A percentile compares a stretch with the other conserved stretches of the same genome.
Conservation (phyloP, 2,797 vertebrate genomes). For the Etheostoma perlongum region DNA sequence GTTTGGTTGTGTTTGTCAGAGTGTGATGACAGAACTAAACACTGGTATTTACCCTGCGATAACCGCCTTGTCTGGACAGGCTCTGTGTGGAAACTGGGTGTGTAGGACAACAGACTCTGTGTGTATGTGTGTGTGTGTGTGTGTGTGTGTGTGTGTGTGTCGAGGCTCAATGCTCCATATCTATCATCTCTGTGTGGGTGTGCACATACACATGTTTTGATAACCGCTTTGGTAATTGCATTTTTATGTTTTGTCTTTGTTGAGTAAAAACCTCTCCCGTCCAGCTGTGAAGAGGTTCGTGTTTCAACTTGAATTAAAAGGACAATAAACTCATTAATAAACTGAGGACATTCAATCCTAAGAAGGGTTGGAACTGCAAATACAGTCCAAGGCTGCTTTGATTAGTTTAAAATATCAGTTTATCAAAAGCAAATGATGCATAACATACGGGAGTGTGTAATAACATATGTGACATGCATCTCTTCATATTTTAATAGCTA, state of each 20-base stretch:
- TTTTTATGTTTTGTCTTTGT: conserved; percentile 30
- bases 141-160: conserved; percentile 6
- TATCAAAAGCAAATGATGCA: not conserved
- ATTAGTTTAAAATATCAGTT: not conserved
- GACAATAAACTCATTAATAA: conserved; percentile 4
- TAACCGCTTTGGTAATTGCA: conserved; percentile 38
- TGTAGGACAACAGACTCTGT: conserved; percentile 32
- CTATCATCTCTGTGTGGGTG: conserved; percentile 40
- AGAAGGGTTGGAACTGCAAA: not conserved
- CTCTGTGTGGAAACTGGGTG: conserved; percentile 54
- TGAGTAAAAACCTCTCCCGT: conserved; percentile 11
- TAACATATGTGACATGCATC: not conserved
- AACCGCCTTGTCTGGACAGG: conserved; percentile 72
- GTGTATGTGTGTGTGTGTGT: conserved; percentile 18
- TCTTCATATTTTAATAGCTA: not conserved
- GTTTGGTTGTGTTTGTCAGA: conserved; percentile 79
- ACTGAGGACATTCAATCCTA: not conserved
- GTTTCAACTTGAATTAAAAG: conserved; percentile 22
- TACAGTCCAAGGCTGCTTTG: not conserved
- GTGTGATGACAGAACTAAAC: conserved; percentile 77
- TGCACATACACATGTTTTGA: conserved; percentile 33
- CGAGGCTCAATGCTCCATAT: conserved; percentile 32
- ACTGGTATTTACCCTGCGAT: conserved; percentile 73
- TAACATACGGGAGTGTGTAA: not conserved
- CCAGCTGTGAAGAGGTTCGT: conserved; percentile 11